These are phyloP conservation scores for Cheilosia pagana DNA, from an alignment of 2,888 invertebrate genomes.

Conservation along the genomic window DNA sequence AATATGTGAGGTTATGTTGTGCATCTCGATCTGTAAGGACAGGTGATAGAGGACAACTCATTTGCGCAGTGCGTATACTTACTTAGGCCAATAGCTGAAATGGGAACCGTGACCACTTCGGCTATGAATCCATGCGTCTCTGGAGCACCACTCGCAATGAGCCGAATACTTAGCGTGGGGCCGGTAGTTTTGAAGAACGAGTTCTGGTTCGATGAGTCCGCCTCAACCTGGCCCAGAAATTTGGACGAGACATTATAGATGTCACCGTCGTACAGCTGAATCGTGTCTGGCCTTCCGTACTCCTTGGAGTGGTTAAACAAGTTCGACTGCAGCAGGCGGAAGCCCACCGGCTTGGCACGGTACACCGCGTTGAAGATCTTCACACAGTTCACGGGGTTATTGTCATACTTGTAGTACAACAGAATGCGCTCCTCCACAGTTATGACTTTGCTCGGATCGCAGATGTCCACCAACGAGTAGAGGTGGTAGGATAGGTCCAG, in stretches of 20 bases:
- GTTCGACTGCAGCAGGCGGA: constrained; percentile 95
- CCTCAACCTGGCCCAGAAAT: constrained; percentile 89
- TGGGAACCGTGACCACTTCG: constrained; percentile 97
- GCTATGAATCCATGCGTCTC: constrained; percentile 98
- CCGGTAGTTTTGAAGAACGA: constrained; percentile 90
- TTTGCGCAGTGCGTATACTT: constrained; percentile 81
- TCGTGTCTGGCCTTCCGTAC: constrained; percentile 92
- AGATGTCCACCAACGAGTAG: constrained; percentile 97
- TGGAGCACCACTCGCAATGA: constrained; percentile 97
- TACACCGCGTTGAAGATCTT: constrained; percentile 96
- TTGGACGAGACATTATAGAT: constrained; percentile 93
- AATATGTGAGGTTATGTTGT: constrained; percentile 94
- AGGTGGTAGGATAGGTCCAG: constrained; percentile 94
- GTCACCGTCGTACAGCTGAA: constrained; percentile 96
- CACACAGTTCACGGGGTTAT: constrained; percentile 97
- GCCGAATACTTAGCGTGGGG: constrained; percentile 93
- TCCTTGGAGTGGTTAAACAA: constrained; percentile 93
- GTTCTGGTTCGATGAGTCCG: constrained; percentile 89
- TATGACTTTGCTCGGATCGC: constrained; percentile 96
- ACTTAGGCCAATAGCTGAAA: constrained; percentile 95
- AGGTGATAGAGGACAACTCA: neutral
- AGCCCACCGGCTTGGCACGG: constrained; percentile 93
- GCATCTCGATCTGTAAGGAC: constrained; percentile 91
- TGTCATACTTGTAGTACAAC: constrained; percentile 98
- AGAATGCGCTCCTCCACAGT: constrained; percentile 94